Percentiles rank a stretch among this genome's conserved stretches.
Conservation (phyloP, 2,888 invertebrate genomes). For the Metalampra italica region DNA sequence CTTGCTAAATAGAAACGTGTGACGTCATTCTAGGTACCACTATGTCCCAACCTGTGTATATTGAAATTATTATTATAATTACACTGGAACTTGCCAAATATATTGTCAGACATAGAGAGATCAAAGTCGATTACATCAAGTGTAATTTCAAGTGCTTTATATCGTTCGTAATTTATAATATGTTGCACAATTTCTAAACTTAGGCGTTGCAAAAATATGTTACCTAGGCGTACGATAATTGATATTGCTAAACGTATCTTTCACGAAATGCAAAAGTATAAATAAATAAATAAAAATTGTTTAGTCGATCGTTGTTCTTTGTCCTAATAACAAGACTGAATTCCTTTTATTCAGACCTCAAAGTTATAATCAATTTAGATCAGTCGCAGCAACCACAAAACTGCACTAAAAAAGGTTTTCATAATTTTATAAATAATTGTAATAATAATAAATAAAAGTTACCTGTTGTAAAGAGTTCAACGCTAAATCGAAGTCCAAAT, state of each 20-base stretch:
- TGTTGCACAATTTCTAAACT: not conserved
- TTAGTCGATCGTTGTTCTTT: not conserved
- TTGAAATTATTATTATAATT: no score
- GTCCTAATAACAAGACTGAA: not conserved
- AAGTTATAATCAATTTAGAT: not conserved
- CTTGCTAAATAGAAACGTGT: not conserved
- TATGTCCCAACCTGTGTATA: not conserved
- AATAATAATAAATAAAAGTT: not conserved
- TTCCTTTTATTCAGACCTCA: no score
- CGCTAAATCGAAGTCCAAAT: slow-evolving; percentile 36
- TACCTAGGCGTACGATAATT: no score
- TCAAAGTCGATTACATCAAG: slow-evolving; percentile 20
- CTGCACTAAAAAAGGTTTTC: not conserved
- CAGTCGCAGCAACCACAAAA: no score
- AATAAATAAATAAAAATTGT: no score
- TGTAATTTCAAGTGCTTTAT: slow-evolving; percentile 8
- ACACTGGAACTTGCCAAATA: slow-evolving; percentile 10
- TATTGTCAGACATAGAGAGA: slow-evolving; percentile 17
- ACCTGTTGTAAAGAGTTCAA: slow-evolving; percentile 16
- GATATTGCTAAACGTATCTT: no score
- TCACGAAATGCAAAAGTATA: no score
- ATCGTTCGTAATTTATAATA: not conserved
- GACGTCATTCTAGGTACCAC: slow-evolving; percentile 1
- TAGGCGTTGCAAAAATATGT: no score
- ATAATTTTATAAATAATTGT: not conserved